A percentile compares a stretch with the other conserved stretches of the same genome.
These are phyloP conservation scores for Tretioscincus oriximinensis DNA, from an alignment of 2,113 vertebrate species.

Conservation along the genomic window DNA sequence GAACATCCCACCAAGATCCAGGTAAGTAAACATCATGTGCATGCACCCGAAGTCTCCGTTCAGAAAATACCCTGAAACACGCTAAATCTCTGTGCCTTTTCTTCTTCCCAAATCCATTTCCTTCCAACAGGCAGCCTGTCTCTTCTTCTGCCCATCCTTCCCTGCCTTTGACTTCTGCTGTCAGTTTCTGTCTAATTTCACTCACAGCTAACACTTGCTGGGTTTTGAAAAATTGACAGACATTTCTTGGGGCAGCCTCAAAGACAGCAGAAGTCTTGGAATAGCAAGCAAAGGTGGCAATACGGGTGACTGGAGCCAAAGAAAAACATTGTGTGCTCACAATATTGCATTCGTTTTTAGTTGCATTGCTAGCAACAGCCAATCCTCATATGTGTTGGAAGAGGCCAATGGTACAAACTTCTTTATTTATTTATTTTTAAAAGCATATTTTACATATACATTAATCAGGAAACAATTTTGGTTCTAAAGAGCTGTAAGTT, in stretches of 20 bases:
- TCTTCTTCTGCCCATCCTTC: slow-evolving; percentile 34
- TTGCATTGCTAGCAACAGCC: slow-evolving; percentile 7
- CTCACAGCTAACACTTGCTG: slow-evolving; percentile 41
- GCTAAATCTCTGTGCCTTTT: not conserved
- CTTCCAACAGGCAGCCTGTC: slow-evolving; percentile 12
- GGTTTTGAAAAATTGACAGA: not conserved
- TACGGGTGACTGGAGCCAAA: slow-evolving; percentile 14
- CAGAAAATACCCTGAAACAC: no score
- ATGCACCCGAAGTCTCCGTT: no score
- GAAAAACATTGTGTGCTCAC: not conserved
- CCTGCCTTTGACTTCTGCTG: slow-evolving; percentile 48
- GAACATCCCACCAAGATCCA: no score
- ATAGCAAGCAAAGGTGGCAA: slow-evolving; percentile 41
- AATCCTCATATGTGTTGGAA: slow-evolving; percentile 29
- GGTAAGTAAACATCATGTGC: no score
- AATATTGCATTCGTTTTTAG: slow-evolving; percentile 18
- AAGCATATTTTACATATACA: not conserved
- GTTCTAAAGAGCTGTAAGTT: slow-evolving; percentile 2
- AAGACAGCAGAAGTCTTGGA: slow-evolving; percentile 51
- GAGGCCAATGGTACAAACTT: not conserved
- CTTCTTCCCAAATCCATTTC: slow-evolving; percentile 19
- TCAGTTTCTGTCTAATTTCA: slow-evolving; percentile 59
- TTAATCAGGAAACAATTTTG: slow-evolving; percentile 19
- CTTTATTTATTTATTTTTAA: not conserved
- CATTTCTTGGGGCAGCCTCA: slow-evolving; percentile 37